Evolutionary conservation across 2,888 invertebrate species (phyloP).

Genomic region (Acronicta leporina): DNA sequence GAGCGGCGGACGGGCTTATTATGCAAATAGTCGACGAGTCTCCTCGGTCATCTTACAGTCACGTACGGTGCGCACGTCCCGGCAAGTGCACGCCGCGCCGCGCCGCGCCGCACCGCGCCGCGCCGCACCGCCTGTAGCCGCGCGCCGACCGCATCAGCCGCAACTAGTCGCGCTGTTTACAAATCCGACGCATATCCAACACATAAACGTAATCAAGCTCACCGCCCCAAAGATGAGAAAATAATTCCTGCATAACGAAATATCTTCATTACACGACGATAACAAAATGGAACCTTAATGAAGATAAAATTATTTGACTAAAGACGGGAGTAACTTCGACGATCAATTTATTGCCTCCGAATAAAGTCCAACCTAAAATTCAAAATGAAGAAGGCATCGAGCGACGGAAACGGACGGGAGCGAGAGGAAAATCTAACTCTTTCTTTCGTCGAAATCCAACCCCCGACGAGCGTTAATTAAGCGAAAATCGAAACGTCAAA

Average conservation of each 20-base stretch:
- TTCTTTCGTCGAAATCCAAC: constrained; percentile 70
- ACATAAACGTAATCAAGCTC: constrained; percentile 42
- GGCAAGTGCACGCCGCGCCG: constrained; percentile 42
- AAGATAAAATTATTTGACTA: constrained; percentile 83
- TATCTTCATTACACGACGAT: constrained; percentile 73
- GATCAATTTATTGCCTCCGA: constrained; percentile 80
- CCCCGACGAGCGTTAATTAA: constrained; percentile 84
- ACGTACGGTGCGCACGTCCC: constrained; percentile 71
- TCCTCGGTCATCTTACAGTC: constrained; percentile 80
- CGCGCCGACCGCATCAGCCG: constrained; percentile 12
- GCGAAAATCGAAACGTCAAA: constrained; percentile 88
- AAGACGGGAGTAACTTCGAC: constrained; percentile 77
- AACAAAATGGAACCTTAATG: constrained; percentile 74
- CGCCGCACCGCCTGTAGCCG: constrained; percentile 41
- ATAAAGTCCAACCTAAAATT: constrained; percentile 77
- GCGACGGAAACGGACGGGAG: constrained; percentile 72
- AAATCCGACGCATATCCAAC: constrained; percentile 41
- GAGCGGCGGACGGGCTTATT: constrained; percentile 85
- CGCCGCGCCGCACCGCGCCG: constrained; percentile 49
- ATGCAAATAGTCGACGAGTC: constrained; percentile 83
- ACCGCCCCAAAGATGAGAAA: constrained; percentile 37
- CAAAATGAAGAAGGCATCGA: constrained; percentile 72
- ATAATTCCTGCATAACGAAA: constrained; percentile 61
- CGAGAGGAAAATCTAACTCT: constrained; percentile 80
- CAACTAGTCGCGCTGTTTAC: constrained; percentile 40